phyloP scores from a whole-genome alignment of 2,797 vertebrate genomes.

The Buceros bicornis region DNA sequence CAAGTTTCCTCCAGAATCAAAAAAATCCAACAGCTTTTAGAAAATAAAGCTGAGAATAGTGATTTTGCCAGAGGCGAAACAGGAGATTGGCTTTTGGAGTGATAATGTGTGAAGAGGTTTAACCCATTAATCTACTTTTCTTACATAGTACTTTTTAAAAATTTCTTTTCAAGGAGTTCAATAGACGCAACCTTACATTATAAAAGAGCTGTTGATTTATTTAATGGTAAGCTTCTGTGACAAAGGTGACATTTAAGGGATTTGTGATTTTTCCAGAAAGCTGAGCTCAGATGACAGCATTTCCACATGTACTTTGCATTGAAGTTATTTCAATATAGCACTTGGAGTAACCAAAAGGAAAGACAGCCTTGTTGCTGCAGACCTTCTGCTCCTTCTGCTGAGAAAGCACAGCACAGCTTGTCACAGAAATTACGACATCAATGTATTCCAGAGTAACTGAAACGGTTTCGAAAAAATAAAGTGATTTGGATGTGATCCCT shows the following conservation, averaged over 20 bases:
- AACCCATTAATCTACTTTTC: neutral
- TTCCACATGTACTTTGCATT: neutral
- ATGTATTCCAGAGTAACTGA: slow-evolving; percentile 44
- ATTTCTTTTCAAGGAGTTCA: neutral
- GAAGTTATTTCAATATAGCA: slow-evolving; percentile 17
- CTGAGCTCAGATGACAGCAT: slow-evolving; percentile 1
- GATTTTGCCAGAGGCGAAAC: neutral
- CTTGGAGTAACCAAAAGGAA: slow-evolving; percentile 37
- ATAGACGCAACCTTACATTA: neutral
- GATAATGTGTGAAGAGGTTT: neutral
- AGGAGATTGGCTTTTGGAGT: neutral
- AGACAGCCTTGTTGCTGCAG: slow-evolving; percentile 25
- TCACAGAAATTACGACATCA: slow-evolving; percentile 64
- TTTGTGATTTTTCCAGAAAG: neutral
- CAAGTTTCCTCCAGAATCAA: neutral
- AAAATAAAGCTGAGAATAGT: neutral
- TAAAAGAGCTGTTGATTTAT: neutral
- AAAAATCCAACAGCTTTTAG: neutral
- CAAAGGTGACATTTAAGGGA: neutral
- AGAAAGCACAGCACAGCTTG: slow-evolving; percentile 33
- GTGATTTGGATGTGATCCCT: neutral
- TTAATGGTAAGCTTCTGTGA: neutral
- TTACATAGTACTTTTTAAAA: neutral
- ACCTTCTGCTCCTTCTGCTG: slow-evolving; percentile 55
- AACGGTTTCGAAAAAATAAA: slow-evolving; percentile 14